These are phyloP conservation scores for Prosopocoilus inquinatus DNA, from an alignment of 2,888 invertebrate genomes.

Conservation along the genomic window DNA sequence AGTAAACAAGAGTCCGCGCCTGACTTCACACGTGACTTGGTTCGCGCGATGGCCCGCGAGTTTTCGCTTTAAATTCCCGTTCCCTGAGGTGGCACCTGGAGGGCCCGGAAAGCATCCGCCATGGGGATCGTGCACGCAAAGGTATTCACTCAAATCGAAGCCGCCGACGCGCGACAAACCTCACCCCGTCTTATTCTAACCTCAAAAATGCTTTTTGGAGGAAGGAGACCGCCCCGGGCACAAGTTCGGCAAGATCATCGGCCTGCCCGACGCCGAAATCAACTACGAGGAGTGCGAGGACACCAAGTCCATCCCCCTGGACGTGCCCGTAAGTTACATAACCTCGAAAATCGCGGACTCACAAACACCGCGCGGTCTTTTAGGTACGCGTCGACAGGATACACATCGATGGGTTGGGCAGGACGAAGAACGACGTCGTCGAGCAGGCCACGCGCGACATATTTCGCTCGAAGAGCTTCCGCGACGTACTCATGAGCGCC, in stretches of 20 bases:
- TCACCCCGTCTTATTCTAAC: constrained; percentile 30
- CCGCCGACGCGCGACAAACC: not conserved
- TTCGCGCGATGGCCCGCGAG: constrained; percentile 2
- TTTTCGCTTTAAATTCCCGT: constrained; percentile 18
- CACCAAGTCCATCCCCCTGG: constrained; percentile 53
- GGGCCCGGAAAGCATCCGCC: constrained; percentile 15
- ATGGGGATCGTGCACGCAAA: constrained; percentile 53
- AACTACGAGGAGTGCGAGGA: constrained; percentile 36
- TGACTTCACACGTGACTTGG: not conserved
- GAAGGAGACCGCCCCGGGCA: constrained; percentile 20
- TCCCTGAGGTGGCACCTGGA: constrained; percentile 8
- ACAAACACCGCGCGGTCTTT: constrained; percentile 28
- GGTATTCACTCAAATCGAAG: constrained; percentile 37
- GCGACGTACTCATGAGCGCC: constrained; percentile 73
- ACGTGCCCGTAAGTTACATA: constrained; percentile 51
- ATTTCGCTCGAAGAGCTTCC: constrained; percentile 81
- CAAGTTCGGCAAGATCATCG: constrained; percentile 1
- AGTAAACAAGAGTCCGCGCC: not conserved
- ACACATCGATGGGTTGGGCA: constrained; percentile 77
- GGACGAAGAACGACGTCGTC: constrained; percentile 89
- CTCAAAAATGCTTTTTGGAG: constrained; percentile 28
- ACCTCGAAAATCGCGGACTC: not conserved
- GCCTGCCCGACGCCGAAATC: constrained; percentile 27
- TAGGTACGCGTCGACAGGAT: constrained; percentile 83
- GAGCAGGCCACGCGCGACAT: constrained; percentile 75